These are phyloP conservation scores for Rhynchomys soricoides DNA, from an alignment of 2,113 vertebrate genomes.

Conservation along the genomic window DNA sequence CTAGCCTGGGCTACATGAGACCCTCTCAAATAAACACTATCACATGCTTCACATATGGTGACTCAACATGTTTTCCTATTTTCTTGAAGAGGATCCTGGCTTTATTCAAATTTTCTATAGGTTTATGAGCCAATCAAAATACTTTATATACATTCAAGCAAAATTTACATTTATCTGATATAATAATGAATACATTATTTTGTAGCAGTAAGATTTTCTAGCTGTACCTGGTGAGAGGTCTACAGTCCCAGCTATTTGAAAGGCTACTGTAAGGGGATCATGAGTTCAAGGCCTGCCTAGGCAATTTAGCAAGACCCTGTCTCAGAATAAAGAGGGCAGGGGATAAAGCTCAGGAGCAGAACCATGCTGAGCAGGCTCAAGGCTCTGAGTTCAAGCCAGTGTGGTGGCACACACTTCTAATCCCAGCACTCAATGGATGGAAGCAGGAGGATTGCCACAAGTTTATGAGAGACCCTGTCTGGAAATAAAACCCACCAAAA, in stretches of 20 bases:
- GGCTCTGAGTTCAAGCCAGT: not conserved
- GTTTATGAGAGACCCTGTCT: not conserved
- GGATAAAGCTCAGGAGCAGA: not conserved
- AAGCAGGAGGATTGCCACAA: not conserved
- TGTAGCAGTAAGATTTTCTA: not conserved
- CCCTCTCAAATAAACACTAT: not conserved
- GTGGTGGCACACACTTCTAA: not conserved
- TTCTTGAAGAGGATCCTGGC: not conserved
- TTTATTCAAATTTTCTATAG: not conserved
- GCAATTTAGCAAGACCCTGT: not conserved
- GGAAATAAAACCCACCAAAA: not conserved
- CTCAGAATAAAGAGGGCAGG: not conserved
- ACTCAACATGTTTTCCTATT: not conserved
- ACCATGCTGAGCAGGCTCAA: no score
- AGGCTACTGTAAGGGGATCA: not conserved
- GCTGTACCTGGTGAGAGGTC: not conserved
- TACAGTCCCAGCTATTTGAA: no score
- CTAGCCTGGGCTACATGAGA: not conserved
- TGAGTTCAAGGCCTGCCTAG: not conserved
- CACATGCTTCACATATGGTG: not conserved
- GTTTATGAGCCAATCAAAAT: not conserved
- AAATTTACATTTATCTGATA: not conserved
- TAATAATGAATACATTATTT: not conserved
- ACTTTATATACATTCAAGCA: not conserved
- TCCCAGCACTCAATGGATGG: not conserved